These are phyloP conservation scores for Drosophila ananassae DNA, from an alignment of 1,140 invertebrate genomes.

Conservation along the genomic window DNA sequence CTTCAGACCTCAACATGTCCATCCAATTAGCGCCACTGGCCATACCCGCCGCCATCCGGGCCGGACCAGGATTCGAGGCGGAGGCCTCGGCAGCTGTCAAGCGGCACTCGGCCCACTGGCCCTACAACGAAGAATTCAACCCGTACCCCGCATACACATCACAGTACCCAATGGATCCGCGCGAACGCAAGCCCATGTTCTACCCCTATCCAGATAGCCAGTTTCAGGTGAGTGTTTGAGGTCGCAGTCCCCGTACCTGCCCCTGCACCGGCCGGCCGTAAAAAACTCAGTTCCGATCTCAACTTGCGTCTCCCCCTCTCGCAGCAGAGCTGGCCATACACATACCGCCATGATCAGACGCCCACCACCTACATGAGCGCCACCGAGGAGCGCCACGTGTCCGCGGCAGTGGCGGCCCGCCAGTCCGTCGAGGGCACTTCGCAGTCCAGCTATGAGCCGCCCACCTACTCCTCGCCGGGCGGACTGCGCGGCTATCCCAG, in stretches of 20 bases:
- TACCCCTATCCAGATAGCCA: constrained; percentile 82
- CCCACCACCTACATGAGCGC: constrained; percentile 78
- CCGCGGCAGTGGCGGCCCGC: constrained; percentile 73
- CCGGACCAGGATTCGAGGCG: constrained; percentile 80
- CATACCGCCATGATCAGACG: constrained; percentile 75
- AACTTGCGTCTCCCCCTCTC: constrained; percentile 5
- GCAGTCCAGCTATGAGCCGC: constrained; percentile 83
- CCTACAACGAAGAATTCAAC: constrained; percentile 80
- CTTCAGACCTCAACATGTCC: constrained; percentile 80
- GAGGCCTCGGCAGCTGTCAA: constrained; percentile 80
- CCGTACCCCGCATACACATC: constrained; percentile 74
- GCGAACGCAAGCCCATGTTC: constrained; percentile 82
- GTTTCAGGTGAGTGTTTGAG: constrained; percentile 75
- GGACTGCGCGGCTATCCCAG: constrained; percentile 77
- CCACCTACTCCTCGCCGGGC: constrained; percentile 81
- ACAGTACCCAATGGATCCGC: constrained; percentile 81
- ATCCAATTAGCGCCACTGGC: constrained; percentile 83
- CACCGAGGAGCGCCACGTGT: constrained; percentile 78
- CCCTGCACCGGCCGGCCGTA: constrained; percentile 14
- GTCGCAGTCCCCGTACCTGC: constrained; percentile 5
- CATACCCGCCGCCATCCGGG: constrained; percentile 83
- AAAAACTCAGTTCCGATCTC: constrained; percentile 56
- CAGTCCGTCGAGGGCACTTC: constrained; percentile 83
- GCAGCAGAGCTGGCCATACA: constrained; percentile 77
- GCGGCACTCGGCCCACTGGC: constrained; percentile 82